Percentiles rank a stretch among this genome's conserved stretches.
Conservation (phyloP, 2,888 invertebrate species). For the Carabus problematicus region DNA sequence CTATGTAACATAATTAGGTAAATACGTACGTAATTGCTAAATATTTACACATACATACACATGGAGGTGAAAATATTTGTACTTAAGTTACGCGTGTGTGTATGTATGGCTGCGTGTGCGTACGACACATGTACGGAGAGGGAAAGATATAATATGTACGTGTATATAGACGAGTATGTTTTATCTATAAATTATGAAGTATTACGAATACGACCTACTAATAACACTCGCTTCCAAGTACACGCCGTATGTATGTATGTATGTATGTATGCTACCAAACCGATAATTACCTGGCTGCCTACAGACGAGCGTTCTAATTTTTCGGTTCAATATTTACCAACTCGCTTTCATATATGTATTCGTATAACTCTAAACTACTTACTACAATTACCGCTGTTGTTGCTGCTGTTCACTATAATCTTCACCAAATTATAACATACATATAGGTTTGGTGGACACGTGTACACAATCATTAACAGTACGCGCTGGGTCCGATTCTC, state of each 20-base stretch:
- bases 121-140: no score
- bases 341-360: not conserved
- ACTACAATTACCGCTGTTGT: no score
- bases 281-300: not conserved
- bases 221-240: not conserved
- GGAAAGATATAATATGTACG: not conserved
- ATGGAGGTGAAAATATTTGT: not conserved
- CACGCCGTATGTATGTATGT: not conserved
- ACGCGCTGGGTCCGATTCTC: conserved; percentile 4
- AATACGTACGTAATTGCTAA: no score
- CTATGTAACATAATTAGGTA: no score
- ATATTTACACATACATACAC: no score
- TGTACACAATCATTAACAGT: no score
- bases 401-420: no score
- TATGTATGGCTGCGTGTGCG: not conserved
- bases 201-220: not conserved
- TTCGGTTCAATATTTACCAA: conserved; percentile 28
- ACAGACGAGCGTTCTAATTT: conserved; percentile 29
- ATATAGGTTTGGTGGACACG: no score
- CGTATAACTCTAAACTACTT: no score
- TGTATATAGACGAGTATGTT: not conserved
- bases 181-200: not conserved
- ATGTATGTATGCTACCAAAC: conserved; percentile 1
- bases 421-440: no score
- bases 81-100: not conserved